Base-by-base conservation (phyloP, 2,797 vertebrate species). In the Calcarius lapponicus region DNA sequence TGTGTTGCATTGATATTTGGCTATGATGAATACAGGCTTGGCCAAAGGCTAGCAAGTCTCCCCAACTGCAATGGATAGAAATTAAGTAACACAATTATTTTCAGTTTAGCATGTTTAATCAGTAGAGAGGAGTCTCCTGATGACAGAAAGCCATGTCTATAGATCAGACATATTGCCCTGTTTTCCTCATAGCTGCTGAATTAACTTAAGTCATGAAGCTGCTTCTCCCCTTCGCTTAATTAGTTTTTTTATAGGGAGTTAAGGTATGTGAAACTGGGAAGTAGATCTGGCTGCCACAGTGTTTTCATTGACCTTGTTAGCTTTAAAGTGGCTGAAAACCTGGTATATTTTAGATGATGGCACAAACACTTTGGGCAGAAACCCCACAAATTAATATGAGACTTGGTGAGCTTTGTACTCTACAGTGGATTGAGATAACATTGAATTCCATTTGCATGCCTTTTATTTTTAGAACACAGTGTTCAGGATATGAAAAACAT, bases 391-490 rank as follows among this genome's bases (percentile, higher is more conserved):
- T 40, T 86, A n/a, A 75, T 58, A 26, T 65, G 67, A 86, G 72
- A 74, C 48, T 32, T 31, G 38, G 32, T 88, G 66, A 84, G 38
- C 56, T 81, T 81, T 81, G 28, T 89, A 53, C 22, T 85, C 51
- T 45, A 17, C 1, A 2, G 38, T 73, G 21, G 51, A 53, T 21
- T 85, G 48, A 82, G 51, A 89, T 92, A 91, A 92, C 26, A 13
- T 22, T 70, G 60, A 80, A 85, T 87, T 70, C 24, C 31, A 50
- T 31, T 91, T 87, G 71, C 16, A 1, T 85, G 60, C 67, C 48
- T 95, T 87, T 80, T 92, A 66, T 89, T 95, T 96, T 93, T 93
- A 92, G 89, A 66, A 92, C 9, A 18, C 43, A 45, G 16, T 10
- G 2, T 76, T 89, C 89, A 89, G 84, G 67, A 60, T 93, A 82